Conservation (phyloP, 2,888 invertebrate species). For the Tinea pellionella region DNA sequence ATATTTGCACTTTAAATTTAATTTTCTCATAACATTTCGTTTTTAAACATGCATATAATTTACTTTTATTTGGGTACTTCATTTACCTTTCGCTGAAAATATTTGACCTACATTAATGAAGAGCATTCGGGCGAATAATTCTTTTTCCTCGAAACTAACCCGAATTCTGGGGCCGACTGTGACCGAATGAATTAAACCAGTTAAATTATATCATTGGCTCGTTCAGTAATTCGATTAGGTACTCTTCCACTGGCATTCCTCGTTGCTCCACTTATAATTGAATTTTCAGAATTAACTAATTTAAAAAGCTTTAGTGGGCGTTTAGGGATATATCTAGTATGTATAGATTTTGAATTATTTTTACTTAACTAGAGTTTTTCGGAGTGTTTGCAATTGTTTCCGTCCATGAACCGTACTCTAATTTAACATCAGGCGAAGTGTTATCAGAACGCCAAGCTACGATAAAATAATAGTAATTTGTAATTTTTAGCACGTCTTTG, state of each 20-base stretch:
- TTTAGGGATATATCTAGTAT: background rate
- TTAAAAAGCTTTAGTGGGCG: background rate
- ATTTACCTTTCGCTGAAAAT: conserved; percentile 15
- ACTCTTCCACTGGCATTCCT: conserved; percentile 12
- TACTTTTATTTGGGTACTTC: background rate
- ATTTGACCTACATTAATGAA: conserved; percentile 35
- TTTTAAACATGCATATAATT: conserved; percentile 1
- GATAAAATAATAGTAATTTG: background rate
- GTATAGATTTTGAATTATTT: no score
- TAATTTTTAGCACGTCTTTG: background rate
- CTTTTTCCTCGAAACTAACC: conserved; percentile 39
- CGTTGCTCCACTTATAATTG: conserved; percentile 15
- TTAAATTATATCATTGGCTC: conserved; percentile 62
- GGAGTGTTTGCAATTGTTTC: no score
- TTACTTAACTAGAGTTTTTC: no score
- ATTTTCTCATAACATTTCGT: background rate
- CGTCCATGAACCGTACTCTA: no score
- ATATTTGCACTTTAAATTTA: background rate
- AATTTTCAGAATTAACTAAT: background rate
- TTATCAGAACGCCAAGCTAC: no score
- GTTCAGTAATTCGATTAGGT: conserved; percentile 57
- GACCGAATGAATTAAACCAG: conserved; percentile 60
- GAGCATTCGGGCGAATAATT: conserved; percentile 28
- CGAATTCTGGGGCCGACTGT: conserved; percentile 52
- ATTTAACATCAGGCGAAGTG: no score